Base-by-base conservation (phyloP, 1,140 invertebrate genomes). In the Temnothorax longispinosus region DNA sequence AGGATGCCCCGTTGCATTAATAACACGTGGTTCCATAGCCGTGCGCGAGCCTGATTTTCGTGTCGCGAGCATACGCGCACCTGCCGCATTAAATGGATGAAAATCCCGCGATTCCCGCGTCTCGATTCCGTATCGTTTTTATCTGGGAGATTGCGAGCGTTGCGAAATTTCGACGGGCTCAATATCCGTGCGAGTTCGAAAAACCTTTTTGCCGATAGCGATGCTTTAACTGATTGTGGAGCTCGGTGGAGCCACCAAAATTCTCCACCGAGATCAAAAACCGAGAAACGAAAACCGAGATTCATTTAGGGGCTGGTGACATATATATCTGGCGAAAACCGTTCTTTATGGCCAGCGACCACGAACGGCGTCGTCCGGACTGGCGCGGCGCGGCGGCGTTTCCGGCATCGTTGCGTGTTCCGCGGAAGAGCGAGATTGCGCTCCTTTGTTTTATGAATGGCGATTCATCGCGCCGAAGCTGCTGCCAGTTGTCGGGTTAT, bases 401-500 rank as follows among this genome's bases (percentile, higher is more conserved):
- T 82, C 67, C 80, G 67, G 38, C 38, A 38, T 38, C 35, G 56
- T 72, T 38, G 56, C 58, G 35, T 44, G 56, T 52, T 32, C 44
- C 77, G 65, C 52, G 65, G 54, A 47, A 47, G 52, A 58, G 32
- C 54, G 67, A 84, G 80, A 84, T 84, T 62, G 67, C 80, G 56
- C 54, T 11, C 38, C 54, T 60, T 74, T 75, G 80, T 84, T 84
- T 84, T 84, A 84, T 74, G 80, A 84, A 84, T 84, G 54, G 52
- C 80, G 67, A 38, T 74, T 58, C 52, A 84, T 75, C 32, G 69
- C 69, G 80, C 38, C 41, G 32, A 60, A 67, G 62, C 18, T 82
- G 62, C 60, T 80, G 58, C 78, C 21, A 44, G 60, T 78, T 69
- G 77, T 50, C 69, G 69, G 56, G 27, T 84, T 74, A 84, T 60